These are phyloP conservation scores for Archaeoteleia sp. DNA, from an alignment of 2,888 invertebrate genomes.

Conservation along the genomic window DNA sequence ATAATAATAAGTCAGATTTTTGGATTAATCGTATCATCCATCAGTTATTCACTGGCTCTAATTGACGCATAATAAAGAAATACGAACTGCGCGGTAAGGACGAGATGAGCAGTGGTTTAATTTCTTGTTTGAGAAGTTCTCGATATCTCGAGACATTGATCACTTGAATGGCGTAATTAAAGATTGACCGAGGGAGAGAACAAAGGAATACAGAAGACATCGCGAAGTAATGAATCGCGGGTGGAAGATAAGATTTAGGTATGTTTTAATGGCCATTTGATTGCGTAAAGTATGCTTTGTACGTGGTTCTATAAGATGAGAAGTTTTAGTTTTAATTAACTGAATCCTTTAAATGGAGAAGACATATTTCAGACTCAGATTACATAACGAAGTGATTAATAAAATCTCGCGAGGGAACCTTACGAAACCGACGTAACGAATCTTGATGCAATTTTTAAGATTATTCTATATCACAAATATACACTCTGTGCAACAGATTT, in stretches of 20 bases:
- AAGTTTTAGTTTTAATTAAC: constrained; percentile 8
- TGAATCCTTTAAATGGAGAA: background rate
- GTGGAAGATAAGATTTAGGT: constrained; percentile 29
- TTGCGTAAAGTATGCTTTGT: constrained; percentile 15
- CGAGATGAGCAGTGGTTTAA: constrained; percentile 19
- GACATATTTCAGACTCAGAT: background rate
- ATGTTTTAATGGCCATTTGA: constrained; percentile 33
- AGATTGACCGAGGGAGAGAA: constrained; percentile 31
- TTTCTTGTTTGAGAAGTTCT: constrained; percentile 34
- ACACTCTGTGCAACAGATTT: no score
- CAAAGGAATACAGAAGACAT: constrained; percentile 23
- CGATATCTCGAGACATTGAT: constrained; percentile 35
- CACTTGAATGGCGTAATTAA: constrained; percentile 50
- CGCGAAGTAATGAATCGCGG: constrained; percentile 19
- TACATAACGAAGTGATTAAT: background rate
- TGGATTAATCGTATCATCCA: constrained; percentile 3
- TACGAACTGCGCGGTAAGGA: background rate
- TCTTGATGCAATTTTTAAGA: no score
- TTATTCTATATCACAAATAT: no score
- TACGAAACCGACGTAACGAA: background rate
- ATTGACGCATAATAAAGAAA: constrained; percentile 21
- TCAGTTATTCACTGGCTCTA: constrained; percentile 16
- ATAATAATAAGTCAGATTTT: constrained; percentile 13
- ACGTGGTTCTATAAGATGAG: constrained; percentile 16
- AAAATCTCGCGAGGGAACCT: background rate